These are phyloP conservation scores for Mormyrops boulengeri DNA, from an alignment of 2,797 vertebrate genomes.

Conservation along the genomic window DNA sequence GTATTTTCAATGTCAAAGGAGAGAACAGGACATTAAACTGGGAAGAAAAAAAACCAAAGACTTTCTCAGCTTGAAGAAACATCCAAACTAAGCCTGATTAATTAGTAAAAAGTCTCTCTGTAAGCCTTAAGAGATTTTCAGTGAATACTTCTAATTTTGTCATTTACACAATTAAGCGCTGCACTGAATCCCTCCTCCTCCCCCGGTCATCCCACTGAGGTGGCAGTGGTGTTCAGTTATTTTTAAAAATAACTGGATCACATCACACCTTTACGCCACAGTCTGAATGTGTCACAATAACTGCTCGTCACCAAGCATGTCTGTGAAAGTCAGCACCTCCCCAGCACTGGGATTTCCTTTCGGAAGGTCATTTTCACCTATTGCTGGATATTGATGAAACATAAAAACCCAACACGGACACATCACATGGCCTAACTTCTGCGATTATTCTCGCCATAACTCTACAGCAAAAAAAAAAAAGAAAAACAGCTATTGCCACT, in stretches of 20 bases:
- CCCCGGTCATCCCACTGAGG: neutral
- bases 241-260: neutral
- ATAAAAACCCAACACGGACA: conserved; percentile 4
- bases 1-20: neutral
- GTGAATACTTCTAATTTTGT: conserved; percentile 1
- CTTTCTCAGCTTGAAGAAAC: conserved; percentile 2
- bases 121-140: neutral
- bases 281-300: neutral
- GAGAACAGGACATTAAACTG: neutral
- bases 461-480: conserved; percentile 37
- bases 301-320: neutral
- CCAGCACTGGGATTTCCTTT: neutral
- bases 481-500: neutral
- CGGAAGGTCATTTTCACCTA: conserved; percentile 2
- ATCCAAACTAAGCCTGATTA: neutral
- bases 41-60: neutral
- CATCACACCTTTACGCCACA: neutral
- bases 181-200: neutral
- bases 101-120: neutral
- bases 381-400: neutral
- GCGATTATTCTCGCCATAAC: conserved; percentile 32
- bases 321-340: neutral
- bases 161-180: neutral
- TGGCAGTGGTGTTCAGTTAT: neutral
- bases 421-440: conserved; percentile 46